Evolutionary conservation across 1,140 invertebrate genomes (phyloP), one percentile per base, ranked within the genome.

Genomic region (Megathymus violae): DNA sequence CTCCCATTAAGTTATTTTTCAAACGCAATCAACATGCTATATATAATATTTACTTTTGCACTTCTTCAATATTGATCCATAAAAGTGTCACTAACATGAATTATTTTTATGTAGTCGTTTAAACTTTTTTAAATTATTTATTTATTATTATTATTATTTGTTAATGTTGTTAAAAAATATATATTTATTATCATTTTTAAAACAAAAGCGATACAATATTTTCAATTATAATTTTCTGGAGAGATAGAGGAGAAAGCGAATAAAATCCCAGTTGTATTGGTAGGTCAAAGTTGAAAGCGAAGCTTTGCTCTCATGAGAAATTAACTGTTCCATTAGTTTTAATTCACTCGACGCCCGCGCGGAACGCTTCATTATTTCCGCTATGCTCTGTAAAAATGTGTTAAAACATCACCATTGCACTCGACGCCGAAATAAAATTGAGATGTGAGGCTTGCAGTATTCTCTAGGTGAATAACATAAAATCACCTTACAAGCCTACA

Each of bases 321-420:
- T 88, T 88, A 87, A 85, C 75, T 67, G 78, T 79, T 85, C 85
- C 85, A 89, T 89, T 89, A 88, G 81, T 89, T 89, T 89, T 89
- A 88, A 89, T 89, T 89, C 80, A 85, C 84, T 80, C 78, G 73
- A 71, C 80, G 70, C 65, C 71, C 67, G 70, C 70, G 60, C 68
- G 68, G 69, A 52, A 52, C 64, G 68, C 66, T 83, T 82, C 78
- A 83, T 86, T 89, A 82, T 89, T 84, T 79, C 75, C 72, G 67
- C 72, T 79, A 69, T 76, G 74, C 74, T 76, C 70, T 78, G 74
- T 77, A 82, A 82, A 83, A 85, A 81, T 77, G 69, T 71, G 67
- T 76, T 80, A 76, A 83, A 83, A 79, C 66, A 78, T 71, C 62
- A 66, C 68, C 60, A 61, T 66, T 77, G 67, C 62, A 63, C 68